A percentile compares a stretch with the other conserved stretches of the same genome.
Conservation (phyloP, 2,888 invertebrate genomes). For the Drosophila formosana region DNA sequence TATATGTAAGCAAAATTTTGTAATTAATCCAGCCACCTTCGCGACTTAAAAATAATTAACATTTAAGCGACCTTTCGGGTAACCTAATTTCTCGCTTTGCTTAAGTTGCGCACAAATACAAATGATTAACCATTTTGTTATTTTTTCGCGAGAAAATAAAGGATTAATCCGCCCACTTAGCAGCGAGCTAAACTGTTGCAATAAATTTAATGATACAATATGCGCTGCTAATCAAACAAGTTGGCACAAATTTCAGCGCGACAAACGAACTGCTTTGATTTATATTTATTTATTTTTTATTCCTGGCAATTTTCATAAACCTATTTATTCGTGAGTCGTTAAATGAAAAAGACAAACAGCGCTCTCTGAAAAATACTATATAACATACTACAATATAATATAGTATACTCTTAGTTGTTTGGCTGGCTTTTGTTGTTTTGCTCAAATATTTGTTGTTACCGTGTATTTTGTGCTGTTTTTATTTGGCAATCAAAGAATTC, state of each 20-base stretch:
- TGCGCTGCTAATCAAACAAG: conserved; percentile 35
- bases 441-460: conserved; percentile 30
- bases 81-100: background rate
- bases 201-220: conserved; percentile 28
- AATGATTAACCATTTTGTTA: background rate
- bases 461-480: conserved; percentile 20
- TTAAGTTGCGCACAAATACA: background rate
- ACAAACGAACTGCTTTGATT: conserved; percentile 47
- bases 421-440: conserved; percentile 31
- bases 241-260: conserved; percentile 34
- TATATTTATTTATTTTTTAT: conserved; percentile 37
- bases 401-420: conserved; percentile 27
- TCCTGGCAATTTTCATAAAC: conserved; percentile 23
- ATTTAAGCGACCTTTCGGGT: background rate
- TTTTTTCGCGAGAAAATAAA: conserved; percentile 4
- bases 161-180: conserved; percentile 37
- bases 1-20: background rate
- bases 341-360: conserved; percentile 25
- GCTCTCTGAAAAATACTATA: background rate
- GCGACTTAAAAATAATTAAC: background rate
- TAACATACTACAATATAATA: background rate
- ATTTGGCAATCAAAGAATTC: conserved; percentile 58
- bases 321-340: conserved; percentile 37
- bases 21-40: background rate
- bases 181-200: conserved; percentile 9